Evolutionary conservation across 2,797 vertebrate species (phyloP).

Genomic region (Tapirus indicus): DNA sequence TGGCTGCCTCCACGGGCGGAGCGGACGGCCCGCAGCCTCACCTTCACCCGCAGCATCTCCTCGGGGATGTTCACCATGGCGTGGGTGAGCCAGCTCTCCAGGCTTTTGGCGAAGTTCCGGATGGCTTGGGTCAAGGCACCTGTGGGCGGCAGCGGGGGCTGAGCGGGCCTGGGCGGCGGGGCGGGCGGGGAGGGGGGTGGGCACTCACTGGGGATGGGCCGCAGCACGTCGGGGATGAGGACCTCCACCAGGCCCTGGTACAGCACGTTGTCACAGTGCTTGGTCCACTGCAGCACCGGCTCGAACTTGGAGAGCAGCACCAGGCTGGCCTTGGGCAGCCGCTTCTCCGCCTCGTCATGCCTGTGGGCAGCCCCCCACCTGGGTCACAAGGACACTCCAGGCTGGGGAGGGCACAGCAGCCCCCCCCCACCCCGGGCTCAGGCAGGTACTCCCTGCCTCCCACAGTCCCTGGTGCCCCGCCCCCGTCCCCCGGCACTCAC

Average conservation of each 20-base stretch:
- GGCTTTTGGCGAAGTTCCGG: constrained; percentile 97
- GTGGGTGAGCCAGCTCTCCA: constrained; percentile 95
- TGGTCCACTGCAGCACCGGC: constrained; percentile 94
- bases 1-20: background rate
- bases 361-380: constrained; percentile 80
- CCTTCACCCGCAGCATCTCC: constrained; percentile 97
- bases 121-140: constrained; percentile 99
- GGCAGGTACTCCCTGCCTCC: background rate
- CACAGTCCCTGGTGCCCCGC: background rate
- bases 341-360: constrained; percentile 95
- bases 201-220: constrained; percentile 96
- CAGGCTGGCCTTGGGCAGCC: constrained; percentile 93
- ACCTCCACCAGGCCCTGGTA: constrained; percentile 97
- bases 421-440: background rate
- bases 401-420: background rate
- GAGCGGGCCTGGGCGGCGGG: background rate
- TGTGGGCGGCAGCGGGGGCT: constrained; percentile 61
- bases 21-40: constrained; percentile 70
- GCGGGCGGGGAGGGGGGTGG: rapidly evolving
- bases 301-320: constrained; percentile 95
- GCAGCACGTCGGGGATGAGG: constrained; percentile 95
- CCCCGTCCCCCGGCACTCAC: constrained; percentile 87
- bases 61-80: constrained; percentile 98
- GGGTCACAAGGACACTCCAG: background rate
- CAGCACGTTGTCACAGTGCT: constrained; percentile 94